Conservation (phyloP, 2,888 invertebrate species). For the Phrixothrix hirtus region DNA sequence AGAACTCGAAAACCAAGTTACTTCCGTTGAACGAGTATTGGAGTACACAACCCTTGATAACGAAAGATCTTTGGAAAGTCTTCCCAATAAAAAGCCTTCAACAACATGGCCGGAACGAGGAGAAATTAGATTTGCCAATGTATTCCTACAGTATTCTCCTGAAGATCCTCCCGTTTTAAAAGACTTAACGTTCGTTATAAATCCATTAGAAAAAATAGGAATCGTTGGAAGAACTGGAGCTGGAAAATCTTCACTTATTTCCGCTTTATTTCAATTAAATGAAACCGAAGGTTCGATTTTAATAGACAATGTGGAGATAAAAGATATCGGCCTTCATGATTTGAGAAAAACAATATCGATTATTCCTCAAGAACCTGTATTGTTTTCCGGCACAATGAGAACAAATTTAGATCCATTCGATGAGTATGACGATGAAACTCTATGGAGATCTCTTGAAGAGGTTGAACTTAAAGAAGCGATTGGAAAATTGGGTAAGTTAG, state of each 20-base stretch:
- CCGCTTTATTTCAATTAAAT: constrained; percentile 70
- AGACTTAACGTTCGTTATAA: constrained; percentile 68
- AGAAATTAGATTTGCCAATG: constrained; percentile 67
- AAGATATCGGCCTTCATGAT: constrained; percentile 58
- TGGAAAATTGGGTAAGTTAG: too few species aligned
- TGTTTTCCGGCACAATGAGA: too few species aligned
- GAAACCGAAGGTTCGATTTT: constrained; percentile 61
- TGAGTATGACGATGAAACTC: constrained; percentile 72
- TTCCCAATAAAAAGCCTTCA: constrained; percentile 64
- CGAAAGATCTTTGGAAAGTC: constrained; percentile 65
- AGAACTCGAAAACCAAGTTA: constrained; percentile 66
- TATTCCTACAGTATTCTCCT: constrained; percentile 73
- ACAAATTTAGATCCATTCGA: constrained; percentile 90
- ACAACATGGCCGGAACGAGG: constrained; percentile 75
- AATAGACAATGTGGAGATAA: constrained; percentile 65
- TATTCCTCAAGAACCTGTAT: too few species aligned
- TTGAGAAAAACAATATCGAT: constrained; percentile 63
- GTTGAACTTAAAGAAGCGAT: constrained; percentile 76
- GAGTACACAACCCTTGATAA: constrained; percentile 59
- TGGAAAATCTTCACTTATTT: constrained; percentile 70
- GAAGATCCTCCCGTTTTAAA: constrained; percentile 75
- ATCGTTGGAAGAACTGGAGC: too few species aligned
- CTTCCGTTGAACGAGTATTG: constrained; percentile 70
- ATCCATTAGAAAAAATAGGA: constrained; percentile 76
- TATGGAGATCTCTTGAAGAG: constrained; percentile 86